These are phyloP conservation scores for Drosophila paranaensis DNA, from an alignment of 2,888 invertebrate species.

Conservation along the genomic window DNA sequence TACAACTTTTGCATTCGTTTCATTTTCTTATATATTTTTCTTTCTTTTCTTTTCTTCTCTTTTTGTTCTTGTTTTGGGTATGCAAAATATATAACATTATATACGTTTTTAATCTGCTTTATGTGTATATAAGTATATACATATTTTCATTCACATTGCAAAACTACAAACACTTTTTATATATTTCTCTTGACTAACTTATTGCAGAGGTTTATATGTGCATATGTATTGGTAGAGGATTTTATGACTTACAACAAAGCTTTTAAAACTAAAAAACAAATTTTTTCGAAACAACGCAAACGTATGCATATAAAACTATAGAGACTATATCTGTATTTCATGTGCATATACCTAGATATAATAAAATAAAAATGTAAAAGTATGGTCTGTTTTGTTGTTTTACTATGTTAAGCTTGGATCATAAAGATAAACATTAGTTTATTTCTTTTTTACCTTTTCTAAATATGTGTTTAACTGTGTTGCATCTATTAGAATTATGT, in stretches of 20 bases:
- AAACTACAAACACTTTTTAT: slow-evolving; percentile 60
- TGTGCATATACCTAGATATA: slow-evolving; percentile 54
- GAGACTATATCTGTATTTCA: slow-evolving; percentile 53
- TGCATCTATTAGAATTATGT: slow-evolving; percentile 52
- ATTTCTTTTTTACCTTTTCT: slow-evolving; percentile 33
- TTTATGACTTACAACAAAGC: slow-evolving; percentile 63
- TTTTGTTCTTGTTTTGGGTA: slow-evolving; percentile 50
- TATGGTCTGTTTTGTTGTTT: slow-evolving; percentile 55
- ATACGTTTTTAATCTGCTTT: slow-evolving; percentile 43
- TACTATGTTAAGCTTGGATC: slow-evolving; percentile 45
- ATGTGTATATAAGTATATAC: slow-evolving; percentile 57
- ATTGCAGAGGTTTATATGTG: slow-evolving; percentile 72
- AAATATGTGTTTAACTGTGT: slow-evolving; percentile 52
- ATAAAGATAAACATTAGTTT: slow-evolving; percentile 27
- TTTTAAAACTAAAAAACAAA: slow-evolving; percentile 78
- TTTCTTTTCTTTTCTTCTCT: slow-evolving; percentile 18
- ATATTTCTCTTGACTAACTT: slow-evolving; percentile 71
- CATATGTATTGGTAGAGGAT: slow-evolving; percentile 66
- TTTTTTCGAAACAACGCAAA: slow-evolving; percentile 75
- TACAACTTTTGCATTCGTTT: slow-evolving; percentile 66
- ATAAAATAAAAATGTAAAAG: slow-evolving; percentile 58
- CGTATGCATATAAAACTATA: slow-evolving; percentile 64
- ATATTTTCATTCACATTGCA: slow-evolving; percentile 49
- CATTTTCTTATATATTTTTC: slow-evolving; percentile 26
- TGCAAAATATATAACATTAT: slow-evolving; percentile 71